These are phyloP conservation scores for Cydia strobilella DNA, from an alignment of 1,140 invertebrate genomes.

Conservation along the genomic window DNA sequence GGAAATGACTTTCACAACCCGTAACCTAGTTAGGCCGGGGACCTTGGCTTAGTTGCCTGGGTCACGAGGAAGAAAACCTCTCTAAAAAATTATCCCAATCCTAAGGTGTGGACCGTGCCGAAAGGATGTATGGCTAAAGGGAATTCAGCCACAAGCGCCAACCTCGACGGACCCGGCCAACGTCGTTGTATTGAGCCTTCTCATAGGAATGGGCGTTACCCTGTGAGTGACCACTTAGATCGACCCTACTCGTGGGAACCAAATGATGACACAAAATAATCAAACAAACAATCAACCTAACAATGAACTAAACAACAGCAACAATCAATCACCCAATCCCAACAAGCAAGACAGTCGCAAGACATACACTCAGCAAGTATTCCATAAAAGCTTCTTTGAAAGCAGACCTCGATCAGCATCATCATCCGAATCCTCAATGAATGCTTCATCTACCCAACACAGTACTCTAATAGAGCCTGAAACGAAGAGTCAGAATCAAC, in stretches of 20 bases:
- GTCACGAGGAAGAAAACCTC: conserved; percentile 8
- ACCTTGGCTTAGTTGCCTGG: neutral
- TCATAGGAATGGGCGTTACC: conserved; percentile 1
- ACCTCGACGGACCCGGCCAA: neutral
- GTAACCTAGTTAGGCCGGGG: neutral
- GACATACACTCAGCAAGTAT: neutral
- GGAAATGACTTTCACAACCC: conserved; percentile 5
- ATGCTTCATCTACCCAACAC: neutral
- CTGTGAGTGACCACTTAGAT: conserved; percentile 8
- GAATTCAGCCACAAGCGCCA: neutral
- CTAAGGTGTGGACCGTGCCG: conserved; percentile 2
- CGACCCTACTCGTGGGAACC: conserved; percentile 7
- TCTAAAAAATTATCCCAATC: conserved; percentile 11
- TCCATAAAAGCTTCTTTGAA: neutral
- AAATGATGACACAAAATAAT: neutral
- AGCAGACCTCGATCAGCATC: neutral
- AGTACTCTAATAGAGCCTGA: neutral
- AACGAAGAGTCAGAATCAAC: neutral
- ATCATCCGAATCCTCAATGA: neutral
- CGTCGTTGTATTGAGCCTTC: neutral
- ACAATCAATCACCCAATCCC: neutral
- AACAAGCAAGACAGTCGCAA: neutral
- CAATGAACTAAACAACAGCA: neutral
- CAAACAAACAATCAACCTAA: neutral
- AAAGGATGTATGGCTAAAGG: neutral